A percentile compares a stretch with the other conserved stretches of the same genome.
These are phyloP conservation scores for Caenorhabditis plicata DNA, from an alignment of 2,888 invertebrate genomes.

Conservation along the genomic window DNA sequence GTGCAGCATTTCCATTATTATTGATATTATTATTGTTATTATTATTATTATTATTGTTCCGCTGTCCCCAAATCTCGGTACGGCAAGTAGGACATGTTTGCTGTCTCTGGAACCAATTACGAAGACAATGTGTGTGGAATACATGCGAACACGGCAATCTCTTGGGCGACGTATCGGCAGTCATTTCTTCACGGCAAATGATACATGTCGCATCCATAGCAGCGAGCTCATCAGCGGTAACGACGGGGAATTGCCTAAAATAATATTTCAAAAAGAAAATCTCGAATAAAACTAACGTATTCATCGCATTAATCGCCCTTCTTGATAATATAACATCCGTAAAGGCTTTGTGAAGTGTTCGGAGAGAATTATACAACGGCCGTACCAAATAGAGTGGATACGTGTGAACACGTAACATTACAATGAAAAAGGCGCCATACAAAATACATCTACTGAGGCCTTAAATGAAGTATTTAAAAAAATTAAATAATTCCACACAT, in stretches of 20 bases:
- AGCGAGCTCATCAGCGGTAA: slow-evolving; percentile 52
- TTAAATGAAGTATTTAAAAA: slow-evolving; percentile 56
- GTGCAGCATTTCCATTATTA: slow-evolving; percentile 13
- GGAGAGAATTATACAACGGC: slow-evolving; percentile 98
- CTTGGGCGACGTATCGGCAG: slow-evolving; percentile 74
- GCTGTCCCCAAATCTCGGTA: slow-evolving; percentile 51
- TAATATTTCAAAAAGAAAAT: slow-evolving; percentile 34
- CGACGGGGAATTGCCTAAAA: slow-evolving; percentile 58
- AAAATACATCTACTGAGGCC: slow-evolving; percentile 76
- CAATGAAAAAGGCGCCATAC: slow-evolving; percentile 86
- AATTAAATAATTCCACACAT: slow-evolving; percentile 46
- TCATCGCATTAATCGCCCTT: slow-evolving; percentile 65
- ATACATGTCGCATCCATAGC: slow-evolving; percentile 80
- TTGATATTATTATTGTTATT: slow-evolving; percentile 17
- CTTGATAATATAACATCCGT: slow-evolving; percentile 92
- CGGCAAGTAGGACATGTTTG: slow-evolving; percentile 97
- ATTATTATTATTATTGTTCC: slow-evolving; percentile 6
- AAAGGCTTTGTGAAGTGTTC: slow-evolving; percentile 85
- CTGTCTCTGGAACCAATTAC: slow-evolving; percentile 98
- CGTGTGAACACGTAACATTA: slow-evolving; percentile 95
- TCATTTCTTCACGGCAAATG: slow-evolving; percentile 90
- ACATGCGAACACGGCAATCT: slow-evolving; percentile 98
- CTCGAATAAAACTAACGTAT: slow-evolving; percentile 47
- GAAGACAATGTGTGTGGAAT: slow-evolving; percentile 93
- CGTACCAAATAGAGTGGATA: slow-evolving; percentile 95